Base-by-base conservation (phyloP, 64 coral and sea anemone genomes). In the Cladopsammia gracilis region DNA sequence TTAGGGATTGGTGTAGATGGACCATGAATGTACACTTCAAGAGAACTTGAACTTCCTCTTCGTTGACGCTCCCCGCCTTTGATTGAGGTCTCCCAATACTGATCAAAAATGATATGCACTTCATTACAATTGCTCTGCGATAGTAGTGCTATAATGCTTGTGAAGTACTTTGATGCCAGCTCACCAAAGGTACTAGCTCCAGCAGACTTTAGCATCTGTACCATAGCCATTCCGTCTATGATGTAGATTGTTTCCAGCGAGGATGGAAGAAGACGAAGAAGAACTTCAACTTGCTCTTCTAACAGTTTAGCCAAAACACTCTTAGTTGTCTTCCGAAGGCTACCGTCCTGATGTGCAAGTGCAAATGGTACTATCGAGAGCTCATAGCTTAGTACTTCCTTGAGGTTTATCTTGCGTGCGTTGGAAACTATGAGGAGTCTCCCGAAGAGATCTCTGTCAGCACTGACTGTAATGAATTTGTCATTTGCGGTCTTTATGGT, bases 1-100 rank as follows among this genome's bases (percentile, higher is more conserved):
- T 93, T 97, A 10, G 91, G 95, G 46, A 93, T 77, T 42, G 95
- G 95, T 15, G 73, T 97, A 19, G 71, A 62, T 25, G 24, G 48
- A 71, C 72, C 18, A 42, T 60, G 24, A 9, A 97, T 97, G 7
- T 65, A 42, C 8, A 96, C 45, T 58, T 93, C 88, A 20, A 91
- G 51, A 5, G 91, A 65, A 78, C 58, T 89, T 20, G 48, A 34
- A 19, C 6, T 24, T 67, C 89, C 90, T 58, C 86, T 42, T 48
- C 53, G 53, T 10, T n/a, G 23, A 25, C 75, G 82, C 71, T 92
- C 84, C 42, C 50, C 43, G 22, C 22, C 53, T 61, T 96, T 96
- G 50, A 96, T 82, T 12, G 94, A 92, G 2, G 5, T 66, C 2
- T 62, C 64, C 54, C 58, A 42, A 65, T 96, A 84, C 13, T 83